phyloP scores from a whole-genome alignment of 2,113 vertebrate genomes.

The Xiphophorus maculatus region DNA sequence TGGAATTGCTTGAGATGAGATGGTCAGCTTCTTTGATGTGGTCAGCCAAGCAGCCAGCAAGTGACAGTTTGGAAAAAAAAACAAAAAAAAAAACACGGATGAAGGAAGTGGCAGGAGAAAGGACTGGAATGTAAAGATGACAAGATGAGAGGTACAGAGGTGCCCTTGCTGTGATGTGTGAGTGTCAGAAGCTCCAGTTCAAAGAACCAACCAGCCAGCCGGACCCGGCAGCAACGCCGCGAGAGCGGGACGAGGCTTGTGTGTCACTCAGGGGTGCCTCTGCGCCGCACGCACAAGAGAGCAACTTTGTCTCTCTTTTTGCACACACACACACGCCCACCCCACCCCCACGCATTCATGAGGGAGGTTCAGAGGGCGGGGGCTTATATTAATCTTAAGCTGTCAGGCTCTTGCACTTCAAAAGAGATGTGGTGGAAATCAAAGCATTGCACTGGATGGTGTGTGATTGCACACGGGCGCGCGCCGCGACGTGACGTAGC shows the following conservation, averaged over 20 bases:
- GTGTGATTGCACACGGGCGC: constrained; percentile 6
- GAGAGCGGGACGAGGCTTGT: constrained; percentile 27
- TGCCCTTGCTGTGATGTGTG: constrained; percentile 63
- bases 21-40: constrained; percentile 21
- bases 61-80: constrained; percentile 8
- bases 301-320: constrained; percentile 28
- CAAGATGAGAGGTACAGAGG: constrained; percentile 29
- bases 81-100: constrained; percentile 9
- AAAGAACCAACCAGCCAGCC: constrained; percentile 55
- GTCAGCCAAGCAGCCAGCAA: constrained; percentile 19
- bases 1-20: constrained; percentile 40
- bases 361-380: constrained; percentile 47
- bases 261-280: constrained; percentile 16
- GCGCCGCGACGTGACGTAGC: constrained; percentile 22
- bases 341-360: not conserved
- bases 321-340: not conserved
- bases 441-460: constrained; percentile 62
- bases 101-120: not conserved
- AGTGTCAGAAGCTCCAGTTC: constrained; percentile 64
- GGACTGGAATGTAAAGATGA: constrained; percentile 32
- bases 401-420: constrained; percentile 71
- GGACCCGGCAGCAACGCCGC: constrained; percentile 21
- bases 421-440: constrained; percentile 70
- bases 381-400: constrained; percentile 76
- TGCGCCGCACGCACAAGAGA: constrained; percentile 27